phyloP scores from a whole-genome alignment of 1,140 invertebrate genomes.

The Drosophila kanapiae region DNA sequence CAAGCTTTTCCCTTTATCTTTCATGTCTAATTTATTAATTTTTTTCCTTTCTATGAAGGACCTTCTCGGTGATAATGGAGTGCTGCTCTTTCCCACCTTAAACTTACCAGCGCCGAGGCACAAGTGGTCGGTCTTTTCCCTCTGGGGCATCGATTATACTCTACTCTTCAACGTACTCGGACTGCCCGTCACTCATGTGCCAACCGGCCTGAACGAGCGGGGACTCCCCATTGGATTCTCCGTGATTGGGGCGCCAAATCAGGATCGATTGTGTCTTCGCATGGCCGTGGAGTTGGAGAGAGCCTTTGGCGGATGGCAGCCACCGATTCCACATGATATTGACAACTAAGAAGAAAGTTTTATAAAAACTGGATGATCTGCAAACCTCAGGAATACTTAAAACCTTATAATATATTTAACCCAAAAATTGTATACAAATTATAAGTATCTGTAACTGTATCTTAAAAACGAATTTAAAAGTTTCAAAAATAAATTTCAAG shows the following conservation, averaged over 20 bases:
- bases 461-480: not conserved
- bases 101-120: constrained; percentile 88
- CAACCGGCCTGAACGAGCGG: constrained; percentile 88
- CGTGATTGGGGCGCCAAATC: constrained; percentile 88
- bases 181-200: constrained; percentile 91
- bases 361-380: not conserved
- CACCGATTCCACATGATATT: constrained; percentile 61
- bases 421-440: not conserved
- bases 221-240: constrained; percentile 92
- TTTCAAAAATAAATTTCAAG: not conserved
- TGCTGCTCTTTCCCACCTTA: constrained; percentile 92
- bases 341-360: not conserved
- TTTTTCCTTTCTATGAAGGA: constrained; percentile 76
- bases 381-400: not conserved
- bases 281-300: constrained; percentile 92
- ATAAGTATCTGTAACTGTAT: not conserved
- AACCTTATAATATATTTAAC: not conserved
- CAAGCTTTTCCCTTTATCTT: not conserved
- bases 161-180: constrained; percentile 91
- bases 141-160: constrained; percentile 89
- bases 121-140: constrained; percentile 87
- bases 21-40: not conserved
- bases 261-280: constrained; percentile 91
- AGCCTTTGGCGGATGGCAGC: constrained; percentile 92
- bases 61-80: constrained; percentile 88